Conservation (phyloP, 2,113 vertebrate genomes). For the Aegypius monachus region DNA sequence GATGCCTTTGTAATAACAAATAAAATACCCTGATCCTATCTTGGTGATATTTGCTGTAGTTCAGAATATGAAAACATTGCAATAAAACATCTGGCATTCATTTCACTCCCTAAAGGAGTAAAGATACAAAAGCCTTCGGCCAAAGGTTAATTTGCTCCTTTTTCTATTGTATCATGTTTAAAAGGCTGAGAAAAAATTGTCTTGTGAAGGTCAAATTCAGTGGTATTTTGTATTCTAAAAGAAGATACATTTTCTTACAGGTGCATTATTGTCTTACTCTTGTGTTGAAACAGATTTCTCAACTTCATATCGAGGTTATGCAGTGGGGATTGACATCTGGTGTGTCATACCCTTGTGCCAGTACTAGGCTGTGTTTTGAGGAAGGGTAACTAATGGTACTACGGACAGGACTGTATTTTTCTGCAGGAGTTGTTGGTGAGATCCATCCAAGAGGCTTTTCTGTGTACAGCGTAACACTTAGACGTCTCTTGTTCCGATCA, state of each 20-base stretch:
- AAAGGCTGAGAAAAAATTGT: neutral
- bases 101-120: conserved; percentile 60
- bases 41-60: neutral
- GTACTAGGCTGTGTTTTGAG: neutral
- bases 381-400: neutral
- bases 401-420: neutral
- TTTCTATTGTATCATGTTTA: conserved; percentile 38
- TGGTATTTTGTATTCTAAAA: neutral
- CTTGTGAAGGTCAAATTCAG: neutral
- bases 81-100: conserved; percentile 74
- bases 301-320: accelerated
- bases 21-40: conserved; percentile 29
- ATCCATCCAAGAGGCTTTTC: neutral
- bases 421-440: neutral
- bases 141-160: conserved; percentile 71
- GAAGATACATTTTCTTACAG: neutral
- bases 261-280: neutral
- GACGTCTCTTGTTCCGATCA: neutral
- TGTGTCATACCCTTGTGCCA: accelerated
- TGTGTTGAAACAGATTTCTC: neutral
- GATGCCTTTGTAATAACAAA: conserved; percentile 59
- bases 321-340: neutral
- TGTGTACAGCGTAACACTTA: neutral
- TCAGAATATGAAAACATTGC: conserved; percentile 55
- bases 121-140: conserved; percentile 52